Conservation (phyloP, 2,113 vertebrate species). For the Hippocampus guttulatus region DNA sequence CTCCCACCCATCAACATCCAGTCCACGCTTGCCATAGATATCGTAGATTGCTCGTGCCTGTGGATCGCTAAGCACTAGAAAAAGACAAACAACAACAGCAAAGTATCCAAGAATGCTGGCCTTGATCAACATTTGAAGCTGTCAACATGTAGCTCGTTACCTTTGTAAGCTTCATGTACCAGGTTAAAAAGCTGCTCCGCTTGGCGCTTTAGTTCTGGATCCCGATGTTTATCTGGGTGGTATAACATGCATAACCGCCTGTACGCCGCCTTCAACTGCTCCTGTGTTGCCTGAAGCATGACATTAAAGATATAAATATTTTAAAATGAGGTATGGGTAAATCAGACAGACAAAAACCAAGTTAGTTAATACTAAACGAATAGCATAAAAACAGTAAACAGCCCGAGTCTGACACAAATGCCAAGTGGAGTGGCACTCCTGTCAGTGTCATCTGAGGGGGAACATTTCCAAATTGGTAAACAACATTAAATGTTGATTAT, state of each 20-base stretch:
- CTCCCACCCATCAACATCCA: slow-evolving; percentile 99
- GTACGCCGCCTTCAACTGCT: slow-evolving; percentile 93
- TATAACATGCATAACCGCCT: slow-evolving; percentile 94
- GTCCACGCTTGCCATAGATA: slow-evolving; percentile 94
- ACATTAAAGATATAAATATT: not conserved
- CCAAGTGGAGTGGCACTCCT: too few species aligned
- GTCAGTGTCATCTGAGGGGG: too few species aligned
- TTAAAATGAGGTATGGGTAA: too few species aligned
- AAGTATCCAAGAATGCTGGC: slow-evolving; percentile 2
- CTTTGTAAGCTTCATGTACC: slow-evolving; percentile 96
- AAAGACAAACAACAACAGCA: slow-evolving; percentile 11
- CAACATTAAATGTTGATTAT: too few species aligned
- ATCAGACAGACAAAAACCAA: too few species aligned
- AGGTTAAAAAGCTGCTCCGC: slow-evolving; percentile 94
- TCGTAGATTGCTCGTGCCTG: slow-evolving; percentile 98
- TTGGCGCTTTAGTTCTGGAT: slow-evolving; percentile 89
- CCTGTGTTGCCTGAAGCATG: slow-evolving; percentile 82
- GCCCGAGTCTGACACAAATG: too few species aligned
- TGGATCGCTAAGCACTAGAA: slow-evolving; percentile 89
- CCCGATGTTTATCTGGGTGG: slow-evolving; percentile 97
- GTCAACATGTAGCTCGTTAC: slow-evolving; percentile 59
- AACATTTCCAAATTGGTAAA: too few species aligned
- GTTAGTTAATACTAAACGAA: too few species aligned
- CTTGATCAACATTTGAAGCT: not conserved
- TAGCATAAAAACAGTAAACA: too few species aligned